Percentiles rank a stretch among this genome's conserved stretches.
Evolutionary conservation across 2,888 invertebrate species (phyloP).

Genomic region (Gastracanthus pulcherrimus): DNA sequence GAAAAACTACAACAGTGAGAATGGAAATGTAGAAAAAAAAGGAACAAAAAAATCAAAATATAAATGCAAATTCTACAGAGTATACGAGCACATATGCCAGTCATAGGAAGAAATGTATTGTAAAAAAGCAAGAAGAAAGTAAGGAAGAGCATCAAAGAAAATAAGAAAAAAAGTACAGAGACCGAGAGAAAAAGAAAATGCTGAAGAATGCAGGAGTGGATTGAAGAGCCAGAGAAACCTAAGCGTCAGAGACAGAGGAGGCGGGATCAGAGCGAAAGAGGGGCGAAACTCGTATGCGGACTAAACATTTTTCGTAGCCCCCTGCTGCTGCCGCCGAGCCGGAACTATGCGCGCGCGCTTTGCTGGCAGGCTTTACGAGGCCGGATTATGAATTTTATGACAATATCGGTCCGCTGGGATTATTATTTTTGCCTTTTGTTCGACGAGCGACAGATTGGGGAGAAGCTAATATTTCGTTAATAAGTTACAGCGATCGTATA

Average conservation of each 20-base stretch:
- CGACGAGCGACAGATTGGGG: neutral
- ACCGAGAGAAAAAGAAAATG: neutral
- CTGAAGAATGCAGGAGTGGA: neutral
- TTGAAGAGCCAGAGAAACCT: neutral
- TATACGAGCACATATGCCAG: too few species aligned
- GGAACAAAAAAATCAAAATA: too few species aligned
- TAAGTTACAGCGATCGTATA: slow-evolving; percentile 8
- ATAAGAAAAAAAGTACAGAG: neutral
- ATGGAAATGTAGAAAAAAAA: too few species aligned
- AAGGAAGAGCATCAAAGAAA: neutral
- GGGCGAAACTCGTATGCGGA: neutral
- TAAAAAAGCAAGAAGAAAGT: neutral
- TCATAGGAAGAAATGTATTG: neutral
- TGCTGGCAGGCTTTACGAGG: slow-evolving; percentile 16
- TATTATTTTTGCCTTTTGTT: slow-evolving; percentile 37
- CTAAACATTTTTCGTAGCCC: slow-evolving; percentile 12
- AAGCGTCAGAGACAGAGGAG: neutral
- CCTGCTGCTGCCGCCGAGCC: neutral
- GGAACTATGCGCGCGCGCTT: neutral
- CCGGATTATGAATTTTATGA: slow-evolving; percentile 46
- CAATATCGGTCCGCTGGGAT: neutral
- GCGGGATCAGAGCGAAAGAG: neutral
- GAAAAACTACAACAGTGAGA: too few species aligned
- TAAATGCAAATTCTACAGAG: too few species aligned
- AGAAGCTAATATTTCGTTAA: slow-evolving; percentile 24